Conservation (phyloP, 2,113 vertebrate species). For the Cavia porcellus region DNA sequence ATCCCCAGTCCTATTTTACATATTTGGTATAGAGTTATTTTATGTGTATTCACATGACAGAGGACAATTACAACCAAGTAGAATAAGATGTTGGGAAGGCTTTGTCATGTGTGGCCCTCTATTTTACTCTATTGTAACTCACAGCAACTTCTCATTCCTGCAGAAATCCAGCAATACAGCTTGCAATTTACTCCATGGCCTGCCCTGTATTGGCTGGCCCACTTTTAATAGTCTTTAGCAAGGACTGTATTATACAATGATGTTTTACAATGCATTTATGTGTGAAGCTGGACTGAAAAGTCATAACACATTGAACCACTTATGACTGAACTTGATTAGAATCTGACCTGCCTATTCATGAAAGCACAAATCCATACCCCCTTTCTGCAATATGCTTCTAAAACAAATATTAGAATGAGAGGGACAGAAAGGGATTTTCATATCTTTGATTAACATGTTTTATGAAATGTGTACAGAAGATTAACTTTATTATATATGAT, state of each 20-base stretch:
- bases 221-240: neutral
- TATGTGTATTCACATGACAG: neutral
- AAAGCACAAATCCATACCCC: neutral
- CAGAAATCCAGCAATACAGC: neutral
- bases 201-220: neutral
- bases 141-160: neutral
- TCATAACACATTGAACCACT: neutral
- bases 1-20: neutral
- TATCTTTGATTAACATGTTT: neutral
- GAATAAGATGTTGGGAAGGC: neutral
- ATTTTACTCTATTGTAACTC: neutral
- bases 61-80: neutral
- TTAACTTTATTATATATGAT: neutral
- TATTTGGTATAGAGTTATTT: neutral
- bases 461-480: neutral
- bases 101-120: neutral
- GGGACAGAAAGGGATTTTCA: neutral
- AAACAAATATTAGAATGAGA: neutral
- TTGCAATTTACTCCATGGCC: neutral
- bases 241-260: neutral
- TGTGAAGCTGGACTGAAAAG: neutral
- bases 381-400: neutral
- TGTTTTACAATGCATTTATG: neutral
- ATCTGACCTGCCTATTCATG: neutral
- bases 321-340: neutral